These are phyloP conservation scores for Megastigmus dorsalis DNA, from an alignment of 2,888 invertebrate genomes.

Conservation along the genomic window DNA sequence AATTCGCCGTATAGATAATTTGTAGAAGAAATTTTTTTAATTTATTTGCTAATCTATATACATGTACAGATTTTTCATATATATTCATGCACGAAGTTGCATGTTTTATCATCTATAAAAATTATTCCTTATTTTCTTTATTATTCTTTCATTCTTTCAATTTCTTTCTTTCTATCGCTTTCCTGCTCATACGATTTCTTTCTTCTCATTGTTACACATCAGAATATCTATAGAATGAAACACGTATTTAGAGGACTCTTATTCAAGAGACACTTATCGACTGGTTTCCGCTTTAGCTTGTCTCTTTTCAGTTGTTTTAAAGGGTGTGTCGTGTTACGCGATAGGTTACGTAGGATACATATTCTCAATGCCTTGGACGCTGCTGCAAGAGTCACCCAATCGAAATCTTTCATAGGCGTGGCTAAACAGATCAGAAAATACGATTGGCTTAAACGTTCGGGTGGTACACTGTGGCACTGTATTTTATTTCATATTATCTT, in stretches of 20 bases:
- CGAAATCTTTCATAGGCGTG: slow-evolving; percentile 60
- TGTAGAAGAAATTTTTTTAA: too few species aligned
- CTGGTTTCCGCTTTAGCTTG: slow-evolving; percentile 42
- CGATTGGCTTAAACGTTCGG: slow-evolving; percentile 66
- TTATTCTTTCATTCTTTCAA: slow-evolving; percentile 3
- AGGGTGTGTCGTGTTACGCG: slow-evolving; percentile 50
- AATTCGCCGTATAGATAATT: too few species aligned
- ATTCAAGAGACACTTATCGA: slow-evolving; percentile 54
- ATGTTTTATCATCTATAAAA: too few species aligned
- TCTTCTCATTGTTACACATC: slow-evolving; percentile 36
- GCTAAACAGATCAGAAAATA: slow-evolving; percentile 52
- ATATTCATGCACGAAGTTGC: too few species aligned
- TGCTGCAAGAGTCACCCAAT: slow-evolving; percentile 62
- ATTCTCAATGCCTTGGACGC: slow-evolving; percentile 67
- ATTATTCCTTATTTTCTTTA: too few species aligned
- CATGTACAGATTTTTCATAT: too few species aligned
- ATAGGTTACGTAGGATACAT: slow-evolving; percentile 64
- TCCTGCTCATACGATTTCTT: slow-evolving; percentile 21
- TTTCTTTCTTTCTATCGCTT: slow-evolving; percentile 1
- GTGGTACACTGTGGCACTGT: slow-evolving; percentile 72
- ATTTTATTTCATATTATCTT: slow-evolving; percentile 67
- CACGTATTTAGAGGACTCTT: slow-evolving; percentile 43
- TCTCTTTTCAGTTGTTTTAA: slow-evolving; percentile 52
- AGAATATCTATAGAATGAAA: slow-evolving; percentile 45
- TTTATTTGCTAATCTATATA: too few species aligned